Percentiles rank a stretch among this genome's conserved stretches.
Evolutionary conservation across 2,113 vertebrate genomes (phyloP).

Genomic region (Hucho hucho): DNA sequence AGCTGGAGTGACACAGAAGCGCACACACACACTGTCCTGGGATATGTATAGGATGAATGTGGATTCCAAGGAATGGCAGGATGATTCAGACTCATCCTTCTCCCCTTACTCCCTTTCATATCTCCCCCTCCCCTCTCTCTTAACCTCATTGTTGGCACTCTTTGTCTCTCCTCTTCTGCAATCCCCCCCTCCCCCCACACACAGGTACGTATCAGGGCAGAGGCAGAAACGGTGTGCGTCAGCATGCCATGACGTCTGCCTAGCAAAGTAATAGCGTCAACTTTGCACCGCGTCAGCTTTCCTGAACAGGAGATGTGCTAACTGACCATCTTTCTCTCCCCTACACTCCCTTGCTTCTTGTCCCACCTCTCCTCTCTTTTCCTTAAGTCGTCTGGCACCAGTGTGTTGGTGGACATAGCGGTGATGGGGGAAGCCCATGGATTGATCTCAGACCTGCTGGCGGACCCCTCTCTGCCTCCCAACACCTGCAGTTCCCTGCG

Average conservation of each 20-base stretch:
- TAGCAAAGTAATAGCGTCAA: no score
- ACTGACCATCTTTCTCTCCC: neutral
- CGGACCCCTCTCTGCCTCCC: slow-evolving; percentile 88
- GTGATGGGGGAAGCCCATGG: slow-evolving; percentile 98
- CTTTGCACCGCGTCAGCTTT: neutral
- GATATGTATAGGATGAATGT: neutral
- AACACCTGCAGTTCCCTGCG: slow-evolving; percentile 91
- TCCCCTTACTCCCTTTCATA: neutral
- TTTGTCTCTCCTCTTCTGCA: neutral
- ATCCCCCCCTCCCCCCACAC: neutral
- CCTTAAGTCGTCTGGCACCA: slow-evolving; percentile 88
- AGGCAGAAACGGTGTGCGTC: slow-evolving; percentile 1
- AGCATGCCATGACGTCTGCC: neutral
- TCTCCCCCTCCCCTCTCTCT: neutral
- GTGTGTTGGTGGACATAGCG: slow-evolving; percentile 90
- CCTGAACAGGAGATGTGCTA: neutral
- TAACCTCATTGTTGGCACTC: neutral
- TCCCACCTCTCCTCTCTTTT: slow-evolving; percentile 7
- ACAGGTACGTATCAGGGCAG: slow-evolving; percentile 3
- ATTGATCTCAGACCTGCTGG: slow-evolving; percentile 92
- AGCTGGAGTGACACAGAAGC: neutral
- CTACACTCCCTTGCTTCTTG: neutral
- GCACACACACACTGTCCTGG: neutral
- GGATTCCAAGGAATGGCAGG: no score
- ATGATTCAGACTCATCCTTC: no score